phyloP scores from a whole-genome alignment of 2,888 invertebrate species.

The Drosophila leonis region DNA sequence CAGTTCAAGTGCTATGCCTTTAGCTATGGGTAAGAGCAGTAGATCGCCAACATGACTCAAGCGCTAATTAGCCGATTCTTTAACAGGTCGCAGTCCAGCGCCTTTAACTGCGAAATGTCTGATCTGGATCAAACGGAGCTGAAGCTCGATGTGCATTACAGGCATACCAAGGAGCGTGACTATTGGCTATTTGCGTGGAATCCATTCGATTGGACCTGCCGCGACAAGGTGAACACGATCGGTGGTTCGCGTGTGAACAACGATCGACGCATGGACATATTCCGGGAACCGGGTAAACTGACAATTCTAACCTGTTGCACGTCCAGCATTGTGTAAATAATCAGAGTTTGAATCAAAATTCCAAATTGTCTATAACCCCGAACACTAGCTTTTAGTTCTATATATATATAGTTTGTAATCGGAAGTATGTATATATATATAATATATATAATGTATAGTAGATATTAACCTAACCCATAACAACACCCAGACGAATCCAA shows the following conservation, averaged over 20 bases:
- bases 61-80: too few relatives aligned
- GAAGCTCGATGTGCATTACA: conserved; percentile 90
- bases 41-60: too few relatives aligned
- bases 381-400: conserved; percentile 9
- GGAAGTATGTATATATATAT: conserved; percentile 50
- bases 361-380: conserved; percentile 38
- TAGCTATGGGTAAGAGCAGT: conserved; percentile 88
- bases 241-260: conserved; percentile 85
- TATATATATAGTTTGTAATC: conserved; percentile 50
- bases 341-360: conserved; percentile 24
- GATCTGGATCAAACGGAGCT: conserved; percentile 92
- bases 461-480: conserved; percentile 18
- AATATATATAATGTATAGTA: conserved; percentile 50
- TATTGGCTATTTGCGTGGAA: conserved; percentile 93
- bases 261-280: conserved; percentile 86
- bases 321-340: conserved; percentile 83
- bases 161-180: conserved; percentile 87
- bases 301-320: conserved; percentile 85
- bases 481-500: conserved; percentile 60
- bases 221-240: conserved; percentile 85
- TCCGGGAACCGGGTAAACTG: conserved; percentile 86
- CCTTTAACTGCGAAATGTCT: conserved; percentile 90
- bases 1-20: conserved; percentile 91
- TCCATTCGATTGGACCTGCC: conserved; percentile 90
- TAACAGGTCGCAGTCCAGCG: conserved; percentile 82